A percentile compares a stretch with the other conserved stretches of the same genome.
Evolutionary conservation across 2,797 vertebrate species (phyloP).

Genomic region (Uromys caudimaculatus): DNA sequence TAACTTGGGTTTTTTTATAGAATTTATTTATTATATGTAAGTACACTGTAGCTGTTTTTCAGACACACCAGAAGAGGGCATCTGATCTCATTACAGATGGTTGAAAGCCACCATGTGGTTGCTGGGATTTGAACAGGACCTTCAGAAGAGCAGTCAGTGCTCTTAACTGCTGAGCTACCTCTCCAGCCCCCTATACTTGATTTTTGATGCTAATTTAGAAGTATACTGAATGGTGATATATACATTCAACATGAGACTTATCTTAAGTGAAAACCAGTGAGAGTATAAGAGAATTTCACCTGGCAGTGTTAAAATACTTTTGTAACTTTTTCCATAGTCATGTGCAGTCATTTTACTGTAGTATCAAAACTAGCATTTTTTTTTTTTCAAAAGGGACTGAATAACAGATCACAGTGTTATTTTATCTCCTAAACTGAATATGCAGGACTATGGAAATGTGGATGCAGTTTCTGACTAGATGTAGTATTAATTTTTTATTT

Average conservation of each 20-base stretch:
- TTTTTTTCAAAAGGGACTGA: conserved; percentile 2
- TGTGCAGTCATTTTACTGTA: conserved; percentile 47
- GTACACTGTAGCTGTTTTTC: too few species aligned
- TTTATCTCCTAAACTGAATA: conserved; percentile 52
- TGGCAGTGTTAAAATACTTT: conserved; percentile 20
- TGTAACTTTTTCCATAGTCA: conserved; percentile 17
- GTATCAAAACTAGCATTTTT: conserved; percentile 13
- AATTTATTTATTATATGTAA: too few species aligned
- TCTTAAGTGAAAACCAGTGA: conserved; percentile 49
- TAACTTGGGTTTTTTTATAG: too few species aligned
- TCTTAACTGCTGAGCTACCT: too few species aligned
- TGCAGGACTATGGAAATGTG: conserved; percentile 23
- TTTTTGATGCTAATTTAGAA: conserved; percentile 51
- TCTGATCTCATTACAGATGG: too few species aligned
- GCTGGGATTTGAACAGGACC: too few species aligned
- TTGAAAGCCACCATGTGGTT: too few species aligned
- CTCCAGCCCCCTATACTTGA: background rate
- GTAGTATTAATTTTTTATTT: conserved; percentile 38
- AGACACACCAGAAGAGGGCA: too few species aligned
- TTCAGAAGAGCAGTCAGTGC: too few species aligned
- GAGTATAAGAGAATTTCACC: conserved; percentile 26
- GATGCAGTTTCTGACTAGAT: conserved; percentile 29
- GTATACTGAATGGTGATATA: background rate
- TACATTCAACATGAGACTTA: conserved; percentile 11
- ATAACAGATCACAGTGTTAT: conserved; percentile 4